Evolutionary conservation across 2,113 vertebrate species (phyloP), one percentile per base, ranked within the genome.

Genomic region (Numida meleagris): DNA sequence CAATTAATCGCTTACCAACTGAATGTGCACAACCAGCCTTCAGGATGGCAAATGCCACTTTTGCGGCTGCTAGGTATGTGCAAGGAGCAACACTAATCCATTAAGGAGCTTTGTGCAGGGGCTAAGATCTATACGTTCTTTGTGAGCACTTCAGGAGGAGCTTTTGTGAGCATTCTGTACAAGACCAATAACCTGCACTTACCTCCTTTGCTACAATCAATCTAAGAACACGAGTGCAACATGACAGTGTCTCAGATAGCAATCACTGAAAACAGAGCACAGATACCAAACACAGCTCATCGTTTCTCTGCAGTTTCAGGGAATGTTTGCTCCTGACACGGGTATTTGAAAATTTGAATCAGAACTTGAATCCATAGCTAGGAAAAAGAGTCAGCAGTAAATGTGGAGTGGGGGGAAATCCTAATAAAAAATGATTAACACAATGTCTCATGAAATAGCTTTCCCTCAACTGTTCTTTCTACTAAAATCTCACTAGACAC

Each of bases 391-490:
- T 66, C 45, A 77, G 24, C 31, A 6, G 12, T 68, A 88, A 90
- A 31, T 84, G 20, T 75, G 70, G 33, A 86, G 58, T 40, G 36
- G 31, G 8, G 8, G 42, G 38, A 88, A 93, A 84, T 82, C 38
- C 51, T 53, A 75, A 11, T 68, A 51, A 12, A 59, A 86, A 92
- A 92, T 9, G 9, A 74, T 57, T n/a, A 80, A 58, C 72, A 48
- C 9, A 82, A 89, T 63, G 34, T 43, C 91, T 90, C 77, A 75
- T 61, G 61, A 95, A 91, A 86, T 65, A 36, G 13, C 40, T 90
- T 88, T 72, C n/a, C 14, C 29, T 86, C 59, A 36, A 48, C 20
- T 72, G 27, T 24, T 77, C 86, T 91, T 81, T 72, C 27, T 43
- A 33, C 51, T 89, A 45, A 86, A 95, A 86, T 75, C 76, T 67